These are phyloP conservation scores for Chymomyza procnemis DNA, from an alignment of 2,888 invertebrate genomes.

Conservation along the genomic window DNA sequence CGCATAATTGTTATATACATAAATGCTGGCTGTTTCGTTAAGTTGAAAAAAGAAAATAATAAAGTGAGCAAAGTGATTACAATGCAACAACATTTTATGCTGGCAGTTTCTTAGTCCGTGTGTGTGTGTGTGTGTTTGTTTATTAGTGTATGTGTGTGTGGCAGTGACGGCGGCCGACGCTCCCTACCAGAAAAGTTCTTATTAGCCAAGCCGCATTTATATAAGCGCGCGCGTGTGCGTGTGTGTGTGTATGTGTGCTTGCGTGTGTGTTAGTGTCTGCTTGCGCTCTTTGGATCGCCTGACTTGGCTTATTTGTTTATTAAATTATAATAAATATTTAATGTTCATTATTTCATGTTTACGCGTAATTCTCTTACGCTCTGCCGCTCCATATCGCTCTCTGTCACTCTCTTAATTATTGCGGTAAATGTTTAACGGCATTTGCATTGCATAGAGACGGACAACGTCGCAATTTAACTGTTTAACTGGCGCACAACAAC, in stretches of 20 bases:
- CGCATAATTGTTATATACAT: neutral
- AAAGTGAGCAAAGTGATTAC: conserved; percentile 11
- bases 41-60: neutral
- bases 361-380: conserved; percentile 8
- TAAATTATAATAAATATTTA: conserved; percentile 38
- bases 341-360: conserved; percentile 53
- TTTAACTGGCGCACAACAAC: neutral
- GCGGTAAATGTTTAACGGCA: conserved; percentile 33
- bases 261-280: neutral
- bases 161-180: neutral
- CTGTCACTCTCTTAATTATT: neutral
- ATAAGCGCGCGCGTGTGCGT: neutral
- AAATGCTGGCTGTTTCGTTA: neutral
- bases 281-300: neutral
- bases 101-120: conserved; percentile 6
- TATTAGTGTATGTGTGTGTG: too few relatives aligned
- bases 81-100: conserved; percentile 8
- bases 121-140: neutral
- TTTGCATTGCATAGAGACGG: conserved; percentile 13
- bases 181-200: neutral
- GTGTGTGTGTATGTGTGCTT: neutral
- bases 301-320: neutral
- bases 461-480: conserved; percentile 11
- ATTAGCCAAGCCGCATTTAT: neutral
- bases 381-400: too few relatives aligned